These are phyloP conservation scores for Mimachlamys varia DNA, from an alignment of 2,888 invertebrate species.

Conservation along the genomic window DNA sequence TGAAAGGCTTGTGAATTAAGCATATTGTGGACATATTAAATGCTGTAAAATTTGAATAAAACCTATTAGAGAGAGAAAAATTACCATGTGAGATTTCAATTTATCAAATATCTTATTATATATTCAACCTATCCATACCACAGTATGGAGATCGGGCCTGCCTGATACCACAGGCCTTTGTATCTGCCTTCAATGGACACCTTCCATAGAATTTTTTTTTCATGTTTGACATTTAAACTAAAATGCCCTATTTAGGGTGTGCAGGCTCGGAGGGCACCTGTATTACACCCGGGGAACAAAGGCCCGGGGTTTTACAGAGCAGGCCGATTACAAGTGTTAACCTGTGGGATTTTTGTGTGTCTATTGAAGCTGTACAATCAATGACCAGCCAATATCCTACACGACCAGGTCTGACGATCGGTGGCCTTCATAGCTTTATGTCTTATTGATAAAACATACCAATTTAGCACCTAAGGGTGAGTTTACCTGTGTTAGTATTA, in stretches of 20 bases:
- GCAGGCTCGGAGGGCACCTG: neutral
- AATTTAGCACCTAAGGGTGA: constrained; percentile 14
- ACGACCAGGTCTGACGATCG: neutral
- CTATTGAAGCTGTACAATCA: constrained; percentile 1
- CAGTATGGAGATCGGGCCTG: neutral
- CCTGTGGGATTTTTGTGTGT: neutral
- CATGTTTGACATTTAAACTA: constrained; percentile 28
- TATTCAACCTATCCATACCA: neutral
- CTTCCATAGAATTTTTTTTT: constrained; percentile 26
- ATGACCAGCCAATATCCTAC: neutral
- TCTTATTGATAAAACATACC: neutral
- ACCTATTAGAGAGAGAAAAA: neutral
- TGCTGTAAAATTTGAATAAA: neutral
- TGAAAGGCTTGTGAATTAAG: neutral
- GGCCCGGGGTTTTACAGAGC: neutral
- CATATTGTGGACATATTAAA: neutral
- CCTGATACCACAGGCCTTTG: neutral
- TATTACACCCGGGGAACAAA: neutral
- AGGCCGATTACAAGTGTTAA: neutral
- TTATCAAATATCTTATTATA: neutral
- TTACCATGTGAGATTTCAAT: neutral
- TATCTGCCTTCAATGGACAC: neutral
- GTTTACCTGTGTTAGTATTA: neutral
- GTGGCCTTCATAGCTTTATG: neutral
- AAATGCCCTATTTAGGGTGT: neutral